phyloP scores from a whole-genome alignment of 2,888 invertebrate species.

The Cylindroiulus punctatus region DNA sequence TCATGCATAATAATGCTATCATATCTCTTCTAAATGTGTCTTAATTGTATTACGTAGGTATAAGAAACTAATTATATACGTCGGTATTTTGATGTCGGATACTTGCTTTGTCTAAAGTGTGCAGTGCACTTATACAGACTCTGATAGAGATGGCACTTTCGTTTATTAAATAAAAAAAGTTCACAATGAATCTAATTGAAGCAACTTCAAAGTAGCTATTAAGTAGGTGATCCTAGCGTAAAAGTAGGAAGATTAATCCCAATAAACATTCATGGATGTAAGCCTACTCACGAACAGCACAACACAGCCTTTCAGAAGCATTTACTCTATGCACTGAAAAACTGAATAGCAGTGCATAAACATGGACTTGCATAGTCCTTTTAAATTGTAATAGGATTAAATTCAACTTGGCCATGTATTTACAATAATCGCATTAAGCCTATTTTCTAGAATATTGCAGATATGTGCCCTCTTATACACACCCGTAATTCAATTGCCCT shows the following conservation, averaged over 20 bases:
- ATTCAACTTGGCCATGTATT: slow-evolving; percentile 34
- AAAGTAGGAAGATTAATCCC: neutral
- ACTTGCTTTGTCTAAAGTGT: neutral
- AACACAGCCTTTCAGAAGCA: neutral
- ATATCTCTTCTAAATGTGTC: no score
- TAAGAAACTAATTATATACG: no score
- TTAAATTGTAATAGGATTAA: slow-evolving; percentile 45
- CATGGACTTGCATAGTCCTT: neutral
- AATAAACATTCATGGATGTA: slow-evolving; percentile 17
- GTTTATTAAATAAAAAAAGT: neutral
- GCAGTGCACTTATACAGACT: neutral
- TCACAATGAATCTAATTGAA: neutral
- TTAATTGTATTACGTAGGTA: neutral
- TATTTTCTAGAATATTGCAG: slow-evolving; percentile 21
- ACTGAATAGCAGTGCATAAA: slow-evolving; percentile 30
- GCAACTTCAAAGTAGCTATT: slow-evolving; percentile 38
- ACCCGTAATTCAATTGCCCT: neutral
- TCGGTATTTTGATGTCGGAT: neutral
- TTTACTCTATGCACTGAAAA: neutral
- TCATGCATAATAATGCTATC: no score
- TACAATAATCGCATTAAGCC: slow-evolving; percentile 35
- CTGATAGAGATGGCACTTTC: slow-evolving; percentile 20
- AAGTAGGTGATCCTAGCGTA: neutral
- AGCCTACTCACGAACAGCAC: neutral
- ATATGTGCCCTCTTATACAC: neutral